Evolutionary conservation across 2,888 invertebrate species (phyloP), one percentile per base, ranked within the genome.

Genomic region (Himalopsyche japonica): DNA sequence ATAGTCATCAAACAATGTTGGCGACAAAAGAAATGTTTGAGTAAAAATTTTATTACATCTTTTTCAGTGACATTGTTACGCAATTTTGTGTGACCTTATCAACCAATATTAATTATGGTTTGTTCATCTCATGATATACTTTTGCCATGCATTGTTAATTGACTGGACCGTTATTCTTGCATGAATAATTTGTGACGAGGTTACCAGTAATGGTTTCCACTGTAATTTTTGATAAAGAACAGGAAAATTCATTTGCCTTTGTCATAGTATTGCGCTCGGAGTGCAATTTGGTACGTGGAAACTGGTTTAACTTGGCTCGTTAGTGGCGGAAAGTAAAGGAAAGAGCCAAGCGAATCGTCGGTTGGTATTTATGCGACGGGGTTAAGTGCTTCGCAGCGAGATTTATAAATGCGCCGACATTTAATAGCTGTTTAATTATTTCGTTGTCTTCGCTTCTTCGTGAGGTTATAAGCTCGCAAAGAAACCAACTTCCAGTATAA

Each of bases 401-500:
- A 85, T 85, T 85, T 85, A 85, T 83, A 79, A 49, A 80, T 79
- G 49, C 78, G 76, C 81, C 77, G 81, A 81, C 85, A 64, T 81
- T 85, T 85, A 83, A 85, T 85, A 76, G 81, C 82, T 82, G 83
- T 79, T 85, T 85, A 83, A 83, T 85, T 85, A 85, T 85, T 85
- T 83, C 80, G 79, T 81, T 83, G 83, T 85, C 83, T 83, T 77
- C 85, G 64, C 64, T 48, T 37, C 43, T 34, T 79, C n/a, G 77
- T 20, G 43, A 37, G 70, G 37, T 37, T 43, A n/a, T 27, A 77
- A 20, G 77, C 77, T 37, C 77, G 37, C 37, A 10, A 37, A 18
- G 20, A 24, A 6, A 70, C 27, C 27, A 27, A 30, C 27, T 70
- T 7, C 12, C 70, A 6, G 20, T 20, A 5, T 24, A 70, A 70